These are phyloP conservation scores for Leptopilina clavipes DNA, from an alignment of 1,140 invertebrate genomes.

Conservation along the genomic window DNA sequence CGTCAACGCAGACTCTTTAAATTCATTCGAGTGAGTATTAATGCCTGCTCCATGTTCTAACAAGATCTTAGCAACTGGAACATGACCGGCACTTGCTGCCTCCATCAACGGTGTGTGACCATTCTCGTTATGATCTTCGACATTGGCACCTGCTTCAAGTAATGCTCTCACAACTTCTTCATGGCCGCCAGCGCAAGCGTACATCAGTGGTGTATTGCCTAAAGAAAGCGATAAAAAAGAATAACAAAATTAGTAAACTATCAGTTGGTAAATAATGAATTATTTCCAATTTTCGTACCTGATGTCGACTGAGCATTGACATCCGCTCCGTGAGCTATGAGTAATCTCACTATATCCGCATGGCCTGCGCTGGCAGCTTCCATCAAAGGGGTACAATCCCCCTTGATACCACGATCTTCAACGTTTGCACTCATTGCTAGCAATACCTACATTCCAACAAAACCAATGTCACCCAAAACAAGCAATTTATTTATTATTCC, in stretches of 20 bases:
- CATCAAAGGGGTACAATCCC: constrained; percentile 97
- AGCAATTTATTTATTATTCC: background rate
- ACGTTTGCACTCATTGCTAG: constrained; percentile 98
- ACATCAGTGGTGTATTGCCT: constrained; percentile 97
- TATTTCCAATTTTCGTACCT: constrained; percentile 74
- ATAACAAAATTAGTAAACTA: background rate
- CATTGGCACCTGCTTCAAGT: constrained; percentile 93
- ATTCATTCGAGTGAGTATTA: constrained; percentile 99
- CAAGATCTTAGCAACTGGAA: constrained; percentile 94
- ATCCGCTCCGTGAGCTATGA: constrained; percentile 94
- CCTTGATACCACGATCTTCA: constrained; percentile 95
- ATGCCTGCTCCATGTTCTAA: constrained; percentile 95
- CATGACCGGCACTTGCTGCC: constrained; percentile 97
- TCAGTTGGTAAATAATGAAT: background rate
- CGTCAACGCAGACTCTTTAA: constrained; percentile 96
- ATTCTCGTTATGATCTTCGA: constrained; percentile 99
- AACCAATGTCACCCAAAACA: background rate
- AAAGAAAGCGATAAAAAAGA: constrained; percentile 27
- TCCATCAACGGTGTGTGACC: constrained; percentile 99
- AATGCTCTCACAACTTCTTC: constrained; percentile 92
- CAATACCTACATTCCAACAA: constrained; percentile 80
- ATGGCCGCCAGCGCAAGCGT: constrained; percentile 97
- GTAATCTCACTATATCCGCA: constrained; percentile 93
- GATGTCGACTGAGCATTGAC: constrained; percentile 97
- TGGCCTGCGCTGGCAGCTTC: constrained; percentile 96